These are phyloP conservation scores for Anguilla japonica DNA, from an alignment of 2,113 vertebrate genomes.

Conservation along the genomic window DNA sequence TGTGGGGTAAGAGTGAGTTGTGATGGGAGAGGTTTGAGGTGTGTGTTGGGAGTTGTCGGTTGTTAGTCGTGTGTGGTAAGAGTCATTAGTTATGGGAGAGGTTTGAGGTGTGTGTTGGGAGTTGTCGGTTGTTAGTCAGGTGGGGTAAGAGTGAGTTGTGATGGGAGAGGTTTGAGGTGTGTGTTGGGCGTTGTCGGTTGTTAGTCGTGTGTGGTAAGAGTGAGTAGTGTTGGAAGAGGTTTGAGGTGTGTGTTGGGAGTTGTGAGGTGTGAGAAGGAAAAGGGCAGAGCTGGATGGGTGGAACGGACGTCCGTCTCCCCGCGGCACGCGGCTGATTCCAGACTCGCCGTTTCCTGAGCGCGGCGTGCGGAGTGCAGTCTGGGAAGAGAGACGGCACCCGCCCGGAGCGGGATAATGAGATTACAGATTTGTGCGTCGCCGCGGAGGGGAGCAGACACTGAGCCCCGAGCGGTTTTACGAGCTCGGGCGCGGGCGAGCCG, in stretches of 20 bases:
- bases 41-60: neutral
- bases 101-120: too few relatives aligned
- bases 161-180: too few relatives aligned
- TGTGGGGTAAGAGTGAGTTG: too few relatives aligned
- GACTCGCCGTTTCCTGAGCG: conserved; percentile 55
- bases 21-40: too few relatives aligned
- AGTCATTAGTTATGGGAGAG: too few relatives aligned
- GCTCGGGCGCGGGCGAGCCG: conserved; percentile 25
- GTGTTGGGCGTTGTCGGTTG: neutral
- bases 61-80: neutral
- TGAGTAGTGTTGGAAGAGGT: too few relatives aligned
- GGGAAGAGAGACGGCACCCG: conserved; percentile 53
- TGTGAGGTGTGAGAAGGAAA: neutral
- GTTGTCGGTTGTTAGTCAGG: neutral
- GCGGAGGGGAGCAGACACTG: conserved; percentile 14
- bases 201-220: too few relatives aligned
- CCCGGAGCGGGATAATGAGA: conserved; percentile 63
- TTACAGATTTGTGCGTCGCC: conserved; percentile 63
- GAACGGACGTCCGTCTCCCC: conserved; percentile 65
- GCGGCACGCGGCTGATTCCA: conserved; percentile 50
- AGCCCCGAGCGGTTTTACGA: conserved; percentile 36
- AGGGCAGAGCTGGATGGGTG: conserved; percentile 26
- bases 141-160: too few relatives aligned
- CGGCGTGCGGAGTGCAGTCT: conserved; percentile 59
- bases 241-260: neutral